These are phyloP conservation scores for Esox lucius DNA, from an alignment of 2,797 vertebrate species.

Conservation along the genomic window DNA sequence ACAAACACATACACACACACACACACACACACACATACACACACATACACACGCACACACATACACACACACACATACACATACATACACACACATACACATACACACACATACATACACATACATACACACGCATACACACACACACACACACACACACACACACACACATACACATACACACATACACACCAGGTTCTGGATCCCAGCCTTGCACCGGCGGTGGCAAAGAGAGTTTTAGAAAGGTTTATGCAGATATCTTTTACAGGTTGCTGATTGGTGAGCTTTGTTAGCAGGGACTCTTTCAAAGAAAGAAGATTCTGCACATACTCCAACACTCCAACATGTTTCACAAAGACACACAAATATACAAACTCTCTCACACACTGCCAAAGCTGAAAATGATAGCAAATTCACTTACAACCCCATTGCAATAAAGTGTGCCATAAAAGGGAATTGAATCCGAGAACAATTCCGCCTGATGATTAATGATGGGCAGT, in stretches of 20 bases:
- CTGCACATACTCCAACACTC: constrained; percentile 10
- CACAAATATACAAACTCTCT: constrained; percentile 16
- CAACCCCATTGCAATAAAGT: constrained; percentile 38
- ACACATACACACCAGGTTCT: constrained; percentile 29
- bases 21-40: not conserved
- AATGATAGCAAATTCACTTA: constrained; percentile 43
- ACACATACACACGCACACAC: not conserved
- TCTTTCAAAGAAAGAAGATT: constrained; percentile 24
- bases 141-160: not conserved
- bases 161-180: not conserved
- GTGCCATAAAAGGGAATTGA: constrained; percentile 36
- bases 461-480: constrained; percentile 20
- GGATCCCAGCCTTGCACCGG: constrained; percentile 19
- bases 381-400: constrained; percentile 24
- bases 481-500: constrained; percentile 46
- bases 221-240: constrained; percentile 16
- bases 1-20: not conserved
- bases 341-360: constrained; percentile 3
- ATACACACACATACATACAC: not conserved
- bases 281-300: constrained; percentile 27
- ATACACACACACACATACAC: not conserved
- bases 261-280: constrained; percentile 33
- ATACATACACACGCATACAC: not conserved
- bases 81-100: not conserved
- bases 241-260: constrained; percentile 24